Evolutionary conservation across 2,888 invertebrate genomes (phyloP), one percentile per base, ranked within the genome.

Genomic region (Cephonodes hylas): DNA sequence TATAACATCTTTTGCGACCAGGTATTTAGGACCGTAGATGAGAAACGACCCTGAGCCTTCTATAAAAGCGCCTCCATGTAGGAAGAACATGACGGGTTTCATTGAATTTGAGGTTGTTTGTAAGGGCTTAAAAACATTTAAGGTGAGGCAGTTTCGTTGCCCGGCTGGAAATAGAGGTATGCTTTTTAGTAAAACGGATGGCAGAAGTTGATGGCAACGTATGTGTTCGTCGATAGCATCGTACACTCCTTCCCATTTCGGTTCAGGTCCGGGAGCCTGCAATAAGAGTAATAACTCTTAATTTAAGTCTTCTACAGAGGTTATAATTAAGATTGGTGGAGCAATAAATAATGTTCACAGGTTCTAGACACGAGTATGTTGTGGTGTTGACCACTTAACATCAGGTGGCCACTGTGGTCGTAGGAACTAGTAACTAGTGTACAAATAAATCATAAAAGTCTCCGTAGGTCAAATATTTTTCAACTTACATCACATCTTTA

Each of bases 181-280:
- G 13, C 10, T n/a, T 38, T n/a, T 38, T 44, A 5, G 3, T 6
- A 42, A 2, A 2, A n/a, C 4, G 0, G 10, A 15, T 3, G 22
- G 10, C 1, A 59, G 85, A 31, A 89, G 75, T 67, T 92, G 91
- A 1, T 78, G 74, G 65, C 91, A 92, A 64, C 86, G 78, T 23
- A 86, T 66, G 65, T 90, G 73, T 63, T 90, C 88, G 58, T 89
- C 72, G 58, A 72, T 63, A 0, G 88, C 89, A 13, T 88, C 75
- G 48, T 77, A 75, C 0, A 83, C 66, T 0, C 86, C 89, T 3
- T 80, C 71, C 91, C 90, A 91, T 58, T 74, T 65, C 1, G 77
- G 71, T 10, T 75, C 77, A 2, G 86, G 83, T 62, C 71, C 68
- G 7, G 91, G 73, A 15, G 67, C 73, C 91, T 59, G 45, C 0